phyloP scores from a whole-genome alignment of 2,888 invertebrate species.

The Sclerodermus sp. region DNA sequence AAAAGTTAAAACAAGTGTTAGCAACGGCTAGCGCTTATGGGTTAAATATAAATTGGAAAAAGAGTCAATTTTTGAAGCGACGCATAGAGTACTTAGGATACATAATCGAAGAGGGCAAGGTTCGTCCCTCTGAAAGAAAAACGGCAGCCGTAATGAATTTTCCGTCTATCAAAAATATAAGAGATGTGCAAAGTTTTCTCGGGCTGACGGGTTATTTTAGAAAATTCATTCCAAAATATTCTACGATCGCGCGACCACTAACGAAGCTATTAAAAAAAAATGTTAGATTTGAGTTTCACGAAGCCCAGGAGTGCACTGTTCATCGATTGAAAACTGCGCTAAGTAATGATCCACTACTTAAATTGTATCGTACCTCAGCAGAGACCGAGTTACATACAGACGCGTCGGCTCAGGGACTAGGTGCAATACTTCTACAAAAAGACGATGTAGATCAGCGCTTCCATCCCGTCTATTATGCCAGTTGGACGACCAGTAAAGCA shows the following conservation, averaged over 20 bases:
- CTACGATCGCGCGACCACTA: conserved; percentile 30
- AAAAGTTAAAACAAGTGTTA: conserved; percentile 15
- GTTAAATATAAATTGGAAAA: conserved; percentile 19
- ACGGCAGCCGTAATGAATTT: background rate
- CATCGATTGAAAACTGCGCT: conserved; percentile 12
- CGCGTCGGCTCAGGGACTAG: conserved; percentile 24
- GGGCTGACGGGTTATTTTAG: background rate
- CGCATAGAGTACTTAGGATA: conserved; percentile 14
- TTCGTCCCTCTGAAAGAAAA: conserved; percentile 19
- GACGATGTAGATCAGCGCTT: conserved; percentile 22
- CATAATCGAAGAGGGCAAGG: conserved; percentile 2
- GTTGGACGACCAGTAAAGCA: conserved; percentile 26
- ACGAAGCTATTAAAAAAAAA: conserved; percentile 27
- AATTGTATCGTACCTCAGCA: conserved; percentile 13
- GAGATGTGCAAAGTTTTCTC: background rate
- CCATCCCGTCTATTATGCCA: conserved; percentile 29
- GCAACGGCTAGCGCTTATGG: conserved; percentile 9
- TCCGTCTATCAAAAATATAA: background rate
- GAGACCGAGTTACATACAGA: conserved; percentile 24
- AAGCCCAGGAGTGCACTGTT: conserved; percentile 6
- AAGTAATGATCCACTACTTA: conserved; percentile 10
- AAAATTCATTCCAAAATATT: conserved; percentile 4
- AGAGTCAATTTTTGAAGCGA: conserved; percentile 18
- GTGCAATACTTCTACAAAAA: conserved; percentile 30
- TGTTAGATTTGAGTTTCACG: conserved; percentile 16